These are phyloP conservation scores for Ceryle rudis DNA, from an alignment of 2,797 vertebrate species.

Conservation along the genomic window DNA sequence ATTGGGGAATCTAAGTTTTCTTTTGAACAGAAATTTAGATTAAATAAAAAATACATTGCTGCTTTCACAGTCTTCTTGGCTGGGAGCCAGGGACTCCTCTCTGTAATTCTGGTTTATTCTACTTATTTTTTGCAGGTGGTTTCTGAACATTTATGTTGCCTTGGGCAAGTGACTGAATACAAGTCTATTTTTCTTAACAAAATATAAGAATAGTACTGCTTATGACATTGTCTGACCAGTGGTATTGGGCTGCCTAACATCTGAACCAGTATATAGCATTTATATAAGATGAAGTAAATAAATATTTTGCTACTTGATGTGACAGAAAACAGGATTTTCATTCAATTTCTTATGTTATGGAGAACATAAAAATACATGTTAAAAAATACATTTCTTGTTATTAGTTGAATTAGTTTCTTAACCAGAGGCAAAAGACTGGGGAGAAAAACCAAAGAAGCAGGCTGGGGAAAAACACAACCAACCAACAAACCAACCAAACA, in stretches of 20 bases:
- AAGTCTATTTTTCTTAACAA: neutral
- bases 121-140: slow-evolving; percentile 57
- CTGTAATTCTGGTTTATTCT: slow-evolving; percentile 27
- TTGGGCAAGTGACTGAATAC: neutral
- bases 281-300: neutral
- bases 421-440: neutral
- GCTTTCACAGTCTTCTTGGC: slow-evolving; percentile 41
- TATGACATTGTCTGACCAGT: neutral
- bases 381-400: neutral
- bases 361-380: neutral
- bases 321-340: neutral
- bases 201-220: neutral
- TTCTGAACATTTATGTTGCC: slow-evolving; percentile 12
- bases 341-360: neutral
- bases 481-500: neutral
- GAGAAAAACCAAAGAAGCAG: neutral
- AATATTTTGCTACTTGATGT: neutral
- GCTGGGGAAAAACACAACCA: rapidly evolving
- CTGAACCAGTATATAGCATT: neutral
- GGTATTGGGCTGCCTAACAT: neutral
- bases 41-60: slow-evolving; percentile 61
- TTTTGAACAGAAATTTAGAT: slow-evolving; percentile 60
- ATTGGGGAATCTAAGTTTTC: slow-evolving; percentile 58
- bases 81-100: neutral
- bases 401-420: neutral